Evolutionary conservation across 2,888 invertebrate species (phyloP), one percentile per base, ranked within the genome.

Genomic region (Amiota minor): DNA sequence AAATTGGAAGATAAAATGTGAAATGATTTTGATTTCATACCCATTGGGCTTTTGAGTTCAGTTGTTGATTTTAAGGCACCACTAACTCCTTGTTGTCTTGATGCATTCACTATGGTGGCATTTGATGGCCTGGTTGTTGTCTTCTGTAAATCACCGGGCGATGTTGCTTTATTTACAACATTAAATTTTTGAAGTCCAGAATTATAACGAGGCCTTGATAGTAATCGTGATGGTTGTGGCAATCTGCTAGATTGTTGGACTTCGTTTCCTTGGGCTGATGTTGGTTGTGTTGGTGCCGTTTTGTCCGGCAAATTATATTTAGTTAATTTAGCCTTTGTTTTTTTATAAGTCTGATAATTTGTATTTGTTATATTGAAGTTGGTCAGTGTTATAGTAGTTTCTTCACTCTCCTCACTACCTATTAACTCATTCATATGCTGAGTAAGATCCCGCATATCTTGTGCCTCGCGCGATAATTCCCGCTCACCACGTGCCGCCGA

Each of bases 21-120:
- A 83, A 89, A 89, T 23, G 90, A 90, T 75, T 90, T 90, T 9
- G 90, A 89, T 80, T 90, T 90, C 18, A 86, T 87, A 61, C 90
- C 90, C 89, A 90, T 89, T 6, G 90, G 89, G 77, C 89, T 89
- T 74, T 89, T 89, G 2, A 89, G 75, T 50, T 88, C 88, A 11
- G 70, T 75, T 20, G 18, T 53, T 16, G 12, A 23, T 49, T 70
- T 69, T 12, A 72, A 47, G 11, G 75, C 61, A 2, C 79, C 73
- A 47, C 73, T 65, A n/a, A 9, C 18, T 12, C 18, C 47, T 70
- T 47, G 67, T 16, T 46, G 18, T 59, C 11, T 16, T 12, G 23
- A 18, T 8, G 8, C 18, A 20, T 18, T 20, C 59, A 12, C 3
- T 8, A 59, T 59, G 16, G 20, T 4, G 71, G 9, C 10, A 72